Evolutionary conservation across 2,888 invertebrate genomes (phyloP).

Genomic region (Cabera pusaria): DNA sequence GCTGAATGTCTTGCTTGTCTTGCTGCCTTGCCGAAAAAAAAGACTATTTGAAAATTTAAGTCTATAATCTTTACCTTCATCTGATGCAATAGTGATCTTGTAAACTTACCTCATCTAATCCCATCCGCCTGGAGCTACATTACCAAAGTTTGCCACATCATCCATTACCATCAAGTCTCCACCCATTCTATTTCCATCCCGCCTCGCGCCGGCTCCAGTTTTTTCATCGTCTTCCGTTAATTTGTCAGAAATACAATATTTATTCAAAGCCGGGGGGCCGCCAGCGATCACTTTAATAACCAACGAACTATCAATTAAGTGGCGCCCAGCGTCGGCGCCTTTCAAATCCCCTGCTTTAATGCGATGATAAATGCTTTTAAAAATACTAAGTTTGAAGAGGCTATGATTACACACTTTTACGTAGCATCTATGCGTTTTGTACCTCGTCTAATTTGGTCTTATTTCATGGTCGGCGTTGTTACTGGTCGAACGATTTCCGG

Average conservation of each 20-base stretch:
- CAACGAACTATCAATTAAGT: slow-evolving; percentile 71
- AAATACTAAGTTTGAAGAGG: slow-evolving; percentile 20
- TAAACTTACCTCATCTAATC: no score
- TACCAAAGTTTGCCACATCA: slow-evolving; percentile 11
- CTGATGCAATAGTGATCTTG: no score
- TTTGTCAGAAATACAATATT: slow-evolving; percentile 77
- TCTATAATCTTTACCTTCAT: no score
- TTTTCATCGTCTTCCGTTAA: slow-evolving; percentile 63
- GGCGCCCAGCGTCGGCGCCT: slow-evolving; percentile 58
- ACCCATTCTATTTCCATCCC: slow-evolving; percentile 17
- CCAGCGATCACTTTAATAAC: slow-evolving; percentile 63
- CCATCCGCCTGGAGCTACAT: slow-evolving; percentile 6
- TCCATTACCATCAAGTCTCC: slow-evolving; percentile 9
- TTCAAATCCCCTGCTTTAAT: slow-evolving; percentile 41
- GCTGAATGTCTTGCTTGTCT: no score
- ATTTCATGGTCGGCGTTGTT: slow-evolving; percentile 25
- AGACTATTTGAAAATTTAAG: no score
- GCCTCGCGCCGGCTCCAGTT: slow-evolving; percentile 15
- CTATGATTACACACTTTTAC: slow-evolving; percentile 20
- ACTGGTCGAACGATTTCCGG: slow-evolving; percentile 27
- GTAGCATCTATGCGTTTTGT: slow-evolving; percentile 4
- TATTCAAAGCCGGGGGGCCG: slow-evolving; percentile 59
- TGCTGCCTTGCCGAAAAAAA: no score
- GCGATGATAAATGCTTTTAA: slow-evolving; percentile 30
- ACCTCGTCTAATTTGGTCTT: slow-evolving; percentile 18